Percentiles rank a stretch among this genome's conserved stretches.
Conservation (phyloP, 2,113 vertebrate genomes). For the Xyrauchen texanus region DNA sequence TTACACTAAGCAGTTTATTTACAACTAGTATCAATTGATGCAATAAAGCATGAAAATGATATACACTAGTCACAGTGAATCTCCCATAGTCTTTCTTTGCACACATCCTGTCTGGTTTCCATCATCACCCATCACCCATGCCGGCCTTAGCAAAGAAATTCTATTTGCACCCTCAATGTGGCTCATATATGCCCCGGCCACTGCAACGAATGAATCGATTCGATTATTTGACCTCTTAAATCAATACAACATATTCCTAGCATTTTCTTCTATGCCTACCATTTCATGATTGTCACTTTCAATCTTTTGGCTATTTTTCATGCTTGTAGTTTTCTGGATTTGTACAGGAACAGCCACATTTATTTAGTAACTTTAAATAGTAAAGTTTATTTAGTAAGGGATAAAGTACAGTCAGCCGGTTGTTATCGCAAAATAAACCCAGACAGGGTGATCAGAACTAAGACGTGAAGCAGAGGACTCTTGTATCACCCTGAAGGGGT, state of each 20-base stretch:
- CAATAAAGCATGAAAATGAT: too few species aligned
- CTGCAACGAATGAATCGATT: too few species aligned
- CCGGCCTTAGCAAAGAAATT: too few species aligned
- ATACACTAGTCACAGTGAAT: background rate
- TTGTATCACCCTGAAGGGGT: too few species aligned
- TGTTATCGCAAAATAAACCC: too few species aligned
- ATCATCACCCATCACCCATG: background rate
- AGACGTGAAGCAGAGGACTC: too few species aligned
- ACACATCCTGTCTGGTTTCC: background rate
- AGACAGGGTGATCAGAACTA: too few species aligned
- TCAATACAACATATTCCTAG: background rate
- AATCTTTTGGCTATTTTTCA: constrained; percentile 3
- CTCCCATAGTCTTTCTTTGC: background rate
- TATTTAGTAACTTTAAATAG: too few species aligned
- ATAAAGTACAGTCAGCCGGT: too few species aligned
- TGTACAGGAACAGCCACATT: background rate
- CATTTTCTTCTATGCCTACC: background rate
- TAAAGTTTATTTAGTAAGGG: too few species aligned
- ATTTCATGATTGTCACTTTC: constrained; percentile 2
- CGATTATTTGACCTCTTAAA: background rate
- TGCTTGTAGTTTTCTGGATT: background rate
- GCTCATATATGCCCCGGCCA: too few species aligned
- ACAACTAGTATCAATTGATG: background rate
- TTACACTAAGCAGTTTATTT: background rate
- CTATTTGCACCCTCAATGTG: too few species aligned